Evolutionary conservation across 2,113 vertebrate genomes (phyloP), one percentile per base, ranked within the genome.

Genomic region (Herpetotheres cachinnans): DNA sequence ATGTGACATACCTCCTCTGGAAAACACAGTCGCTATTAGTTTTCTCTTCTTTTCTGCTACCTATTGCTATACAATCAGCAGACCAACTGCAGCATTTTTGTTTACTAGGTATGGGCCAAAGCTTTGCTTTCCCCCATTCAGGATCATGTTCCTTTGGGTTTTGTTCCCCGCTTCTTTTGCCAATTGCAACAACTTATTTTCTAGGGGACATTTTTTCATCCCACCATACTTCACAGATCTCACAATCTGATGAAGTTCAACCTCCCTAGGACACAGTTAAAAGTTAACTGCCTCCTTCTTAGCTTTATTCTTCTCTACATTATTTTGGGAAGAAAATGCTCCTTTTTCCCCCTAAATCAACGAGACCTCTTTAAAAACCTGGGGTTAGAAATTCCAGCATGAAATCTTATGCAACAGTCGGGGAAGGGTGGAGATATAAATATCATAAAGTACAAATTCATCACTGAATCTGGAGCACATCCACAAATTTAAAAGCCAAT

Each of bases 361-460:
- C 40, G 14, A 74, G 59, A 69, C 20, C 11, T 81, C 46, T 94
- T 93, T 65, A 66, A 93, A 94, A 95, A 93, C 12, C 42, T 72
- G 56, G 56, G 26, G 16, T 88, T 96, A 90, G 59, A 89, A 94
- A 73, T 91, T 91, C 84, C 78, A 82, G 20, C 42, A 58, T 84
- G 81, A 89, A 89, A 82, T 77, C 83, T 93, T 96, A 56, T 80
- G 81, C 93, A 96, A 91, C 22, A 42, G 21, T 62, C 71, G 90
- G 70, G 90, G 90, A 95, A 88, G 96, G 93, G 91, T 72, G 94
- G 96, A 95, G 95, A 90, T 95, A 93, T 66, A 95, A 97, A 93
- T 95, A 96, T 86, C 54, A 82, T 70, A 38, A 85, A 91, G 71
- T 93, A 82, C 84, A 95, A 95, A 95, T 85, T 88, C 89, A 91